phyloP scores from a whole-genome alignment of 1,140 invertebrate genomes.

The Laupala kohalensis region DNA sequence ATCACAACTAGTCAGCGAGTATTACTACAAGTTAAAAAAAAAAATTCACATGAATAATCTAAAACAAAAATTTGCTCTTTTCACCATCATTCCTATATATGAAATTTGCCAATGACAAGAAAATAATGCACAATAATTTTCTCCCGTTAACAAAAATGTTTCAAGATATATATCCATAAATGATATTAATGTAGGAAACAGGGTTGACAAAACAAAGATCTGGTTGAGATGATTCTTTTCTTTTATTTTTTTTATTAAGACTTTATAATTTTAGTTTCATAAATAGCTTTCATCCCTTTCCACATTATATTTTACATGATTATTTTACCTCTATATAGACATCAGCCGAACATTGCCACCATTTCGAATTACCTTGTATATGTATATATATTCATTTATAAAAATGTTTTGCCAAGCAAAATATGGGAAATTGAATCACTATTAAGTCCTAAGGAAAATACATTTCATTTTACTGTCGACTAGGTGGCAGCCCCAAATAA shows the following conservation, averaged over 20 bases:
- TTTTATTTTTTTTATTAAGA: slow-evolving; percentile 3
- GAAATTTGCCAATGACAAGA: too few species aligned
- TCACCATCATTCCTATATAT: too few species aligned
- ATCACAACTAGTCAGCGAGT: too few species aligned
- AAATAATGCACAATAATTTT: too few species aligned
- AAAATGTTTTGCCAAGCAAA: slow-evolving; percentile 1
- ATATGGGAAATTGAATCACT: background rate
- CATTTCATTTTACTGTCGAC: background rate
- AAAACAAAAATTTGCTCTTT: too few species aligned
- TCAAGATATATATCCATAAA: too few species aligned
- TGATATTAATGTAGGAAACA: too few species aligned
- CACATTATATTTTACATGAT: slow-evolving; percentile 1
- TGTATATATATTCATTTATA: background rate
- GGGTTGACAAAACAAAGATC: too few species aligned
- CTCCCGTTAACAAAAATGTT: too few species aligned
- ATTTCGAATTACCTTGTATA: background rate
- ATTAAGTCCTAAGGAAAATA: background rate
- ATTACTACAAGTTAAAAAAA: too few species aligned
- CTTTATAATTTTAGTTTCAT: slow-evolving; percentile 2
- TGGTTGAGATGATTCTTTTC: background rate
- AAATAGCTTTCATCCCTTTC: slow-evolving; percentile 3
- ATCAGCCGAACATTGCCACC: background rate
- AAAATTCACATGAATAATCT: too few species aligned
- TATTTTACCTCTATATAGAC: background rate
- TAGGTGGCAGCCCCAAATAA: slow-evolving; percentile 4